A percentile compares a stretch with the other conserved stretches of the same genome.
phyloP scores from a whole-genome alignment of 2,797 vertebrate species.

The Hippocampus kuda region DNA sequence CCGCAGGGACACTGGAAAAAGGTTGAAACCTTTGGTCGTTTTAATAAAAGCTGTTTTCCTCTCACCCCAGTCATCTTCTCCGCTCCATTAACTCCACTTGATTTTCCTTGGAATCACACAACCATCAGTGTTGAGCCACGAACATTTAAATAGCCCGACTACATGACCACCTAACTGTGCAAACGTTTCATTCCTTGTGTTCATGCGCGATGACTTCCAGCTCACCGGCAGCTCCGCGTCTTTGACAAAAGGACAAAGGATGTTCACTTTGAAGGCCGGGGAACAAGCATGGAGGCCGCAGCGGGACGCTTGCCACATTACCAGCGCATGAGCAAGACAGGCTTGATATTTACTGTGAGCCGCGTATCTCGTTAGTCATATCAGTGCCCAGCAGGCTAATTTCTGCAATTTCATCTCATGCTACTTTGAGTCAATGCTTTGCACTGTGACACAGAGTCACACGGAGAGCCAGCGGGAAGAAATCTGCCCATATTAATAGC shows the following conservation, averaged over 20 bases:
- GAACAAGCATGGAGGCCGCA: slow-evolving; percentile 17
- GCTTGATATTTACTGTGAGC: slow-evolving; percentile 30
- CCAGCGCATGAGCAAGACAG: slow-evolving; percentile 14
- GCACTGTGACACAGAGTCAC: neutral
- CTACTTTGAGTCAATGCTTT: neutral
- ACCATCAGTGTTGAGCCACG: too few species aligned
- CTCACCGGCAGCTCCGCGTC: neutral
- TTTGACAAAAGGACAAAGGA: neutral
- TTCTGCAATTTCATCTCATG: slow-evolving; percentile 25
- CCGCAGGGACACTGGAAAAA: too few species aligned
- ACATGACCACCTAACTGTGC: too few species aligned
- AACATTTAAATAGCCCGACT: too few species aligned
- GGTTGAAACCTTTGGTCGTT: too few species aligned
- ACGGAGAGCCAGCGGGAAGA: neutral
- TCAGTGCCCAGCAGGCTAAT: slow-evolving; percentile 34
- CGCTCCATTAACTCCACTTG: too few species aligned
- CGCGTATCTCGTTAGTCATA: slow-evolving; percentile 30
- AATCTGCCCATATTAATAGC: slow-evolving; percentile 11
- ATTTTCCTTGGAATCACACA: too few species aligned
- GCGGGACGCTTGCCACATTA: slow-evolving; percentile 37
- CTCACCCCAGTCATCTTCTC: too few species aligned
- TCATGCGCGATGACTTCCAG: neutral
- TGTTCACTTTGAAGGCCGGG: neutral
- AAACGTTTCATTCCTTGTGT: too few species aligned
- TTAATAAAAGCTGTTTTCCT: too few species aligned